Base-by-base conservation (phyloP, 2,888 invertebrate species). In the Sylvicola fuscatus region DNA sequence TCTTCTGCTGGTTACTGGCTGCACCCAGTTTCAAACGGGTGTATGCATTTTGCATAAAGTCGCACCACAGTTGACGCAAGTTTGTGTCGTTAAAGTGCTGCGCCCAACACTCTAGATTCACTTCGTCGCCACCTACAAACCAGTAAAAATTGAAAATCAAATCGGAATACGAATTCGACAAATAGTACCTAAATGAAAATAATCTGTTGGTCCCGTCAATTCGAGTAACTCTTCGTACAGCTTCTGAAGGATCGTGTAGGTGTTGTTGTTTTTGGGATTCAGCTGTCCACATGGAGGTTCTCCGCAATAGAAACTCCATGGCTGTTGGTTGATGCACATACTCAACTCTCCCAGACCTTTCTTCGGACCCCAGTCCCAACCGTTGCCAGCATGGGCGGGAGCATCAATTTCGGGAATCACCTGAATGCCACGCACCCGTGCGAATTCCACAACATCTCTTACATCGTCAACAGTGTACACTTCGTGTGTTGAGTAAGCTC, bases 371-470 rank as follows among this genome's bases (percentile, higher is more conserved):
- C 81, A 83, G 42, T 72, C 71, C 83, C 83, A 86, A 2, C 84
- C 84, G 44, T 80, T 77, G 3, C 84, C 83, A 2, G 81, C 81
- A 55, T 89, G 87, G 3, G 84, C 86, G 1, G 92, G 92, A 10
- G 84, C 78, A 58, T 90, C 90, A 37, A 90, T 74, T 60, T 93
- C 93, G 1, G 90, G 70, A 37, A 86, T 54, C 14, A 87, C 73
- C 42, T 90, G 68, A 35, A 93, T 72, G 0, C 92, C 93, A 38
- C 86, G 66, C n/a, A 79, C 52, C 42, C 72, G 63, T 1, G 83
- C 86, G 50, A 76, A 82, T 27, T 74, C 70, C 3, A 82, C 75
- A 27, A 92, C 61, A 14, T 75, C 73, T 35, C 63, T 64, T 27
- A 81, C 66, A 46, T 82, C 79, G 10, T 71, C 70, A 3, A 70